Percentiles rank a stretch among this genome's conserved stretches.
Conservation (phyloP, 2,888 invertebrate species). For the Drosophila koepferae region DNA sequence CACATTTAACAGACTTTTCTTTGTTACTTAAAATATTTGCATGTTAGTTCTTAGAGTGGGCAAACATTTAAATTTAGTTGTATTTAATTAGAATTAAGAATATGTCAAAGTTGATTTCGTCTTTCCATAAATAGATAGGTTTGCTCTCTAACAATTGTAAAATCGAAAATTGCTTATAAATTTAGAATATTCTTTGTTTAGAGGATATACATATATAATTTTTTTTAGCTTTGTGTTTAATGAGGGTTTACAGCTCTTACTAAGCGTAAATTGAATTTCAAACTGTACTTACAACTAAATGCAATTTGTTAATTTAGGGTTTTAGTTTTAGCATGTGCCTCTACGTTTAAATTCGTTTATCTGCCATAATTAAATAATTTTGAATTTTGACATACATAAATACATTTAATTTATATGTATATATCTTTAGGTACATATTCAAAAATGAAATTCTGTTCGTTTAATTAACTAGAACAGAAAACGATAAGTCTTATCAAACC, state of each 20-base stretch:
- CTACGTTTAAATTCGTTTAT: conserved; percentile 81
- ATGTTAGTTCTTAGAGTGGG: conserved; percentile 36
- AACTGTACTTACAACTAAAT: conserved; percentile 45
- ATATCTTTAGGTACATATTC: conserved; percentile 35
- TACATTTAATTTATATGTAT: conserved; percentile 12
- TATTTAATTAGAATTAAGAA: conserved; percentile 51
- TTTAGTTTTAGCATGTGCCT: conserved; percentile 46
- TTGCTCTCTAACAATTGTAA: conserved; percentile 53
- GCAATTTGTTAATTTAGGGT: conserved; percentile 18
- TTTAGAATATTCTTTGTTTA: conserved; percentile 72
- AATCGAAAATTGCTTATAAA: conserved; percentile 82
- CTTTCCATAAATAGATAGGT: conserved; percentile 1
- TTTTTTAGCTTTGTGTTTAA: conserved; percentile 13
- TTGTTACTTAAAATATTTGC: conserved; percentile 61
- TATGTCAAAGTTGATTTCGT: conserved; percentile 39
- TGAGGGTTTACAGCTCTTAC: conserved; percentile 5
- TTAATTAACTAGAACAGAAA: conserved; percentile 47
- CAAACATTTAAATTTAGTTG: conserved; percentile 59
- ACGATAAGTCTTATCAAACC: conserved; percentile 37
- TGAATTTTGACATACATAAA: conserved; percentile 32
- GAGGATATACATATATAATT: neutral
- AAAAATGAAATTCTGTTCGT: conserved; percentile 51
- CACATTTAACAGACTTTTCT: conserved; percentile 78
- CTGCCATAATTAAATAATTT: conserved; percentile 54
- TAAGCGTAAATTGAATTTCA: conserved; percentile 53